Evolutionary conservation across 2,797 vertebrate species (phyloP).

Genomic region (Botia kubotai): DNA sequence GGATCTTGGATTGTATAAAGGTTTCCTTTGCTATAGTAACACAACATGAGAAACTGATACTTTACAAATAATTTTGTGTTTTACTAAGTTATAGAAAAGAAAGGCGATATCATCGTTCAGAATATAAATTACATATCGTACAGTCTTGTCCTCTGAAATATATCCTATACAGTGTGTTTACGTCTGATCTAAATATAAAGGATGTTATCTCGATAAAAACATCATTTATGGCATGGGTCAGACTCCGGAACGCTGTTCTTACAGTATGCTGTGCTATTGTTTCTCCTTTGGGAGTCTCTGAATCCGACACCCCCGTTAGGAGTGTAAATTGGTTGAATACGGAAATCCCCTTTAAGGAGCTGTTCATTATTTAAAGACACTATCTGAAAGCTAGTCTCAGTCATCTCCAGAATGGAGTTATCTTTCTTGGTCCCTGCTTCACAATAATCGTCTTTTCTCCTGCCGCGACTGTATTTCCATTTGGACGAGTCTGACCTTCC

Average conservation of each 20-base stretch:
- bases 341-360: slow-evolving; percentile 95
- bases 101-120: slow-evolving; percentile 88
- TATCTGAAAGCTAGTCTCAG: slow-evolving; percentile 96
- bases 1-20: slow-evolving; percentile 62
- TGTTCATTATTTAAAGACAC: slow-evolving; percentile 98
- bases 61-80: slow-evolving; percentile 88
- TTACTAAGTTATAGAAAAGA: slow-evolving; percentile 90
- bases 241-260: slow-evolving; percentile 89
- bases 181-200: slow-evolving; percentile 68
- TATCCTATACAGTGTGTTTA: slow-evolving; percentile 67
- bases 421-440: slow-evolving; percentile 97
- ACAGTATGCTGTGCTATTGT: slow-evolving; percentile 91
- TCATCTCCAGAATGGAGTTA: slow-evolving; percentile 98
- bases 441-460: slow-evolving; percentile 93
- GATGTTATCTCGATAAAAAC: slow-evolving; percentile 60
- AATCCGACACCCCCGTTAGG: slow-evolving; percentile 91
- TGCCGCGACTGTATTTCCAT: slow-evolving; percentile 94
- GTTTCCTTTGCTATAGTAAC: slow-evolving; percentile 85
- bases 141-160: slow-evolving; percentile 73
- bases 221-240: slow-evolving; percentile 90
- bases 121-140: slow-evolving; percentile 94
- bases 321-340: slow-evolving; percentile 94
- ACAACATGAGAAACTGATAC: slow-evolving; percentile 88
- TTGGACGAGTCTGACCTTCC: slow-evolving; percentile 86
- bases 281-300: slow-evolving; percentile 88